Conservation (phyloP, 2,113 vertebrate genomes). For the Apeltes quadracus region DNA sequence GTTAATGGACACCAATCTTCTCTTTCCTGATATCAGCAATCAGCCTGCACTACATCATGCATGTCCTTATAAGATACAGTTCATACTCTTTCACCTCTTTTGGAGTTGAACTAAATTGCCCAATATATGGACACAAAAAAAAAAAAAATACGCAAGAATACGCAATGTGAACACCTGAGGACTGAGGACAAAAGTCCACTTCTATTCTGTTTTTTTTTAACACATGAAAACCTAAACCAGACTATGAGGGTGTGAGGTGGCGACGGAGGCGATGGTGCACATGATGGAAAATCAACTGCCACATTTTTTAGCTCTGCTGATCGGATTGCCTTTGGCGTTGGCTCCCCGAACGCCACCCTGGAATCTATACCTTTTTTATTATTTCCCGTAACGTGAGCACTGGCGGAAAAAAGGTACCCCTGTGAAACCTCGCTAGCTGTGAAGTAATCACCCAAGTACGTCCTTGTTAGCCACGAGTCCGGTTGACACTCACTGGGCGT, state of each 20-base stretch:
- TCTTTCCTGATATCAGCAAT: conserved; percentile 79
- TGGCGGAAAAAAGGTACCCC: conserved; percentile 61
- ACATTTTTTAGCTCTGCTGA: conserved; percentile 56
- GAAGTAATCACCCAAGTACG: conserved; percentile 66
- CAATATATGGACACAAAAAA: conserved; percentile 11
- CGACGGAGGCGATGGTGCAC: conserved; percentile 25
- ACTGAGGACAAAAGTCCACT: conserved; percentile 60
- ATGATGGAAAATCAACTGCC: conserved; percentile 61
- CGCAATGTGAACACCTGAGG: too few relatives aligned
- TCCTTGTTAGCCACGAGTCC: conserved; percentile 60
- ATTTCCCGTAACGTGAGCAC: conserved; percentile 63
- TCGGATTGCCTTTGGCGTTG: conserved; percentile 59
- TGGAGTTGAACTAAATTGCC: conserved; percentile 32
- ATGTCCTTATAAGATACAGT: conserved; percentile 49
- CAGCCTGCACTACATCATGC: conserved; percentile 49
- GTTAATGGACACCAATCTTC: conserved; percentile 71
- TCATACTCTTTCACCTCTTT: conserved; percentile 22
- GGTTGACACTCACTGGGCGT: conserved; percentile 59
- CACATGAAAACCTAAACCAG: conserved; percentile 44
- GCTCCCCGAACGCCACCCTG: conserved; percentile 39
- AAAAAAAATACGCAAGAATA: too few relatives aligned
- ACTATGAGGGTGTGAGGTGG: conserved; percentile 23
- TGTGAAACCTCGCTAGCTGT: conserved; percentile 58
- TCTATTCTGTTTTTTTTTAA: conserved; percentile 51
- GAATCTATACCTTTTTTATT: conserved; percentile 66